A percentile compares a stretch with the other conserved stretches of the same genome.
phyloP scores from a whole-genome alignment of 1,140 invertebrate genomes.

The Ditylenchus dipsaci region DNA sequence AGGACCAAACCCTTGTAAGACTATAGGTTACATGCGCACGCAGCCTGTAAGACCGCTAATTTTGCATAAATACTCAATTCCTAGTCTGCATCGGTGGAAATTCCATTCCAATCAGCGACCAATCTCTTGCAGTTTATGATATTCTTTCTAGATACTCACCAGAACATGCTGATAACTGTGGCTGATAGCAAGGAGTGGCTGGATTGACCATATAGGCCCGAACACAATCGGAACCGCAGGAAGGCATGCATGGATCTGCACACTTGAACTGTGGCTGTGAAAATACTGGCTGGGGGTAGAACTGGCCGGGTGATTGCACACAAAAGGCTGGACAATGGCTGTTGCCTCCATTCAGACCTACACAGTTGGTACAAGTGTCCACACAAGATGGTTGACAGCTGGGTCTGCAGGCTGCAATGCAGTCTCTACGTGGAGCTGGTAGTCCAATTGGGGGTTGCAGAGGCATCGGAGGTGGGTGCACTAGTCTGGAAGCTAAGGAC shows the following conservation, averaged over 20 bases:
- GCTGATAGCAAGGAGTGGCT: background rate
- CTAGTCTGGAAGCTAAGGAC: background rate
- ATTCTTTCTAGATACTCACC: no score
- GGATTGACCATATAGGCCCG: background rate
- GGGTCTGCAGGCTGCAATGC: background rate
- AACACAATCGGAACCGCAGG: background rate
- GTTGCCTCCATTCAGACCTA: background rate
- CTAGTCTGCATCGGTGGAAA: no score
- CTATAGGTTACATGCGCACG: no score
- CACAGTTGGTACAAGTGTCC: background rate
- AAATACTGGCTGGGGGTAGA: background rate
- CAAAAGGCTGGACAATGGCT: background rate
- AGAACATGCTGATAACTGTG: background rate
- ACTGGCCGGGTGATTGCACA: background rate
- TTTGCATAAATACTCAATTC: no score
- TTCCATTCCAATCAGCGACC: no score
- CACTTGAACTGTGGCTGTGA: background rate
- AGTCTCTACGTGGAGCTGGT: background rate
- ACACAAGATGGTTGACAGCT: background rate
- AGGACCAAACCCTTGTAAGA: no score
- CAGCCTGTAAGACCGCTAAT: no score
- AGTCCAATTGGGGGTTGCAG: constrained; percentile 7
- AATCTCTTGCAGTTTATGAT: no score
- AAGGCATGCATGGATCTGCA: background rate
- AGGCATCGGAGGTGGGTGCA: constrained; percentile 7